Base-by-base conservation (phyloP, 2,797 vertebrate species). In the Cottoperca gobio region DNA sequence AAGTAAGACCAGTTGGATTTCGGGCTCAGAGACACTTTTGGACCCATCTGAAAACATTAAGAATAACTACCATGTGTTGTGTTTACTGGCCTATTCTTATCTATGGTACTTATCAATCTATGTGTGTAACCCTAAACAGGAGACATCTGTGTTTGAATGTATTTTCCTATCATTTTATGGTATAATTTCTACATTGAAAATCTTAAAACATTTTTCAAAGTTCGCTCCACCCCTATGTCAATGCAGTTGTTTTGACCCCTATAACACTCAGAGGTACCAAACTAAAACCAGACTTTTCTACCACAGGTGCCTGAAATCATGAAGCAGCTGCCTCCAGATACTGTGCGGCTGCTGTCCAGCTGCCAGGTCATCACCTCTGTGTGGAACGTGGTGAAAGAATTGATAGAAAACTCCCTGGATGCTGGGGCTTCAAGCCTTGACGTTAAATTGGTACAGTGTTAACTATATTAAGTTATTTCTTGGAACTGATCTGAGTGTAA, bases 371-470 rank as follows among this genome's bases (percentile, higher is more conserved):
- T 99, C 86, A 96, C 96, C 0, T 98, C 97, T 14, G 95, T 98
- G 78, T 83, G 96, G 58, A 99, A 94, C 0, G 98, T 99, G 9
- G 95, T 99, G 10, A 99, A 99, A 89, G 98, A 99, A 58, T 88
- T 99, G 68, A 60, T 96, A 70, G 98, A 99, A 86, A 99, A 99
- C 70, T 94, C 98, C 2, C 89, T 99, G 87, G 98, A 99, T 88
- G 98, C 97, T 3, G 90, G 85, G 58, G 95, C 97, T 53, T 93
- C 96, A 37, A 96, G 87, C 79, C 83, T 99, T 39, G 97, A 98
- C 43, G 78, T 99, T 53, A 99, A 96, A 91, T 83, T 99, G 94
- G 98, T 99, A 92, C 55, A 16, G 8, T 79, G 16, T 19, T 53
- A 17, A 19, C 8, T 55, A 6, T 12, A 13, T 35, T n/a, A 35